phyloP scores from a whole-genome alignment of 2,888 invertebrate species.

The Alloplasta piceator region DNA sequence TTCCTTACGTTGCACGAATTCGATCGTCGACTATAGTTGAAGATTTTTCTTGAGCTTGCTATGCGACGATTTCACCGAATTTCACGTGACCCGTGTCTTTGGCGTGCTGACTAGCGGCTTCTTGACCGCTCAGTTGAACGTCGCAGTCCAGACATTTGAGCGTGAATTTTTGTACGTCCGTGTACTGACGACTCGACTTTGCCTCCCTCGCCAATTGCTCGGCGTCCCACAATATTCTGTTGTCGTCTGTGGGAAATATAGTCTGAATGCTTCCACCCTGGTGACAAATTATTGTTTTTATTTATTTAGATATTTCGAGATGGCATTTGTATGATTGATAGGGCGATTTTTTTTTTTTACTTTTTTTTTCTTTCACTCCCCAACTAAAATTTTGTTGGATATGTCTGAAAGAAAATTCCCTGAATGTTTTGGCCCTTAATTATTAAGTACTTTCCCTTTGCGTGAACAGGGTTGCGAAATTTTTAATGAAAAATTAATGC shows the following conservation, averaged over 20 bases:
- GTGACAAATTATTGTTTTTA: conserved; percentile 61
- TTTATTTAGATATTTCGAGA: not conserved
- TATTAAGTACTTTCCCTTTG: too few species aligned
- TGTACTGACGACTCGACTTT: conserved; percentile 94
- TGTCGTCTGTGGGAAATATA: conserved; percentile 91
- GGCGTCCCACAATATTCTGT: conserved; percentile 90
- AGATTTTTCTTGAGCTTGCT: conserved; percentile 66
- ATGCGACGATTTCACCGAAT: conserved; percentile 88
- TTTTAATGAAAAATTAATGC: too few species aligned
- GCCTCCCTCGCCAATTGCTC: conserved; percentile 94
- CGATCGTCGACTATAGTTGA: conserved; percentile 30
- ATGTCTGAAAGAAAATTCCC: too few species aligned
- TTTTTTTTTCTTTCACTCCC: too few species aligned
- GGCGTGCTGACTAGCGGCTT: conserved; percentile 93
- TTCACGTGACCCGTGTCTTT: conserved; percentile 92
- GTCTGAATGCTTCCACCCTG: conserved; percentile 91
- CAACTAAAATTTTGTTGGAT: too few species aligned
- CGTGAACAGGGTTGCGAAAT: too few species aligned
- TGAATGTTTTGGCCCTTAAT: too few species aligned
- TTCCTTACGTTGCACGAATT: conserved; percentile 15
- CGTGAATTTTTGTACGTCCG: conserved; percentile 94
- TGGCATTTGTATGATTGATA: too few species aligned
- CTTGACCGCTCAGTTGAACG: conserved; percentile 90
- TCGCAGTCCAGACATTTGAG: conserved; percentile 93
- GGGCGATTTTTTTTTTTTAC: too few species aligned